Evolutionary conservation across 1,140 invertebrate genomes (phyloP), one percentile per base, ranked within the genome.

Genomic region (Apis cerana): DNA sequence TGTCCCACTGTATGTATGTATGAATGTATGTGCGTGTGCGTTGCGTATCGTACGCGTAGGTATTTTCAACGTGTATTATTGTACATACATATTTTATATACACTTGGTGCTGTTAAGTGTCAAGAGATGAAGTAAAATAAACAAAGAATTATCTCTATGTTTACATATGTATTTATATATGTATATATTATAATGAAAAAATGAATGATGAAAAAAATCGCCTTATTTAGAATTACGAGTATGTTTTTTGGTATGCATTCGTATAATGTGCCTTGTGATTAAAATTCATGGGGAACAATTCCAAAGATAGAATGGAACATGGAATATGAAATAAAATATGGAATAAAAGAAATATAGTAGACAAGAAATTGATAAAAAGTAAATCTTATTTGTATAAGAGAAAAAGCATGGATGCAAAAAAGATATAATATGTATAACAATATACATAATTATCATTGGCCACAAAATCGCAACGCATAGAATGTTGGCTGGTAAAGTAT

Each of bases 401-500:
- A 23, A 10, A 52, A 11, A 8, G 21, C 19, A 43, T 13, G 2
- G 43, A 48, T 68, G 12, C 7, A 68, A 12, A 48, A 48, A 13
- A 67, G 5, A n/a, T 48, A 7, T 43, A 43, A 67, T 1, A 2
- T 43, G 12, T 27, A 19, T 1, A 17, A 0, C 17, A n/a, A n/a
- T 21, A n/a, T 15, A 23, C 17, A 27, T 59, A n/a, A 21, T 19
- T 15, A 7, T 15, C 19, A 11, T 74, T 64, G 78, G 43, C 13
- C 19, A 58, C 13, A 17, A 50, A 27, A 76, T 43, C 67, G 68
- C 59, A 58, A 64, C 21, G 70, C 76, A 61, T 52, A 82, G 76
- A 83, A 85, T 87, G 72, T 82, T 84, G 58, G 71, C 71, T 8
- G 19, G n/a, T 58, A 23, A 21, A 12, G 13, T 15, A 59, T 54